Conservation (phyloP, 1,140 invertebrate genomes). For the Drosophila ambigua region DNA sequence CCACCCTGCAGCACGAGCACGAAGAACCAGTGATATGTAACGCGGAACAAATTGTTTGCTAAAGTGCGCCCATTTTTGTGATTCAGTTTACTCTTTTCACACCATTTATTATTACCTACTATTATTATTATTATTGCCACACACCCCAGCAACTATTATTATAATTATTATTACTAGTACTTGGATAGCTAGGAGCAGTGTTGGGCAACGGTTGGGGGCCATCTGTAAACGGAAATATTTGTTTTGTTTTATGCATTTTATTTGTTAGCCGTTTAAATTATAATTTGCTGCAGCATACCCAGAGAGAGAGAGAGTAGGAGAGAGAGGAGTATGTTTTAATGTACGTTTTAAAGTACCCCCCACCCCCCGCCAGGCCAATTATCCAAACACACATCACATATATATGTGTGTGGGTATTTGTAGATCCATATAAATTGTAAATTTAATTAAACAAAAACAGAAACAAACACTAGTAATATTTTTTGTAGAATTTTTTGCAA, state of each 20-base stretch:
- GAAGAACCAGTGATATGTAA: constrained; percentile 75
- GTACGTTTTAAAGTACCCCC: constrained; percentile 58
- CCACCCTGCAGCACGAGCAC: constrained; percentile 17
- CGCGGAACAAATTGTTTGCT: constrained; percentile 60
- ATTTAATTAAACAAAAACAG: constrained; percentile 21
- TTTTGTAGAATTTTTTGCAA: constrained; percentile 73
- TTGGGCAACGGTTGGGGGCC: constrained; percentile 59
- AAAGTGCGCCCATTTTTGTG: constrained; percentile 71
- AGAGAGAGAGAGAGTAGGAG: constrained; percentile 17
- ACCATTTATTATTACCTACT: constrained; percentile 47
- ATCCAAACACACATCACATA: constrained; percentile 10
- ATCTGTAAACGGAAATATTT: constrained; percentile 62
- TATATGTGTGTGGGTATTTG: constrained; percentile 19
- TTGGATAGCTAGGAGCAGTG: constrained; percentile 45
- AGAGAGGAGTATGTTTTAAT: constrained; percentile 63
- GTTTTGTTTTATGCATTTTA: constrained; percentile 81
- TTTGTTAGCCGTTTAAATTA: constrained; percentile 76
- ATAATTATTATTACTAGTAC: constrained; percentile 32
- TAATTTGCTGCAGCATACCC: constrained; percentile 42
- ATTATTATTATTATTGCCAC: constrained; percentile 22
- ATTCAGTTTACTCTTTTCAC: constrained; percentile 65
- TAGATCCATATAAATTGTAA: constrained; percentile 39
- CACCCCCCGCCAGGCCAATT: constrained; percentile 1
- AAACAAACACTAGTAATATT: constrained; percentile 54
- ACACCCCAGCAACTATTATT: constrained; percentile 24